Conservation (phyloP, 2,888 invertebrate species). For the Mycalesis mineus region DNA sequence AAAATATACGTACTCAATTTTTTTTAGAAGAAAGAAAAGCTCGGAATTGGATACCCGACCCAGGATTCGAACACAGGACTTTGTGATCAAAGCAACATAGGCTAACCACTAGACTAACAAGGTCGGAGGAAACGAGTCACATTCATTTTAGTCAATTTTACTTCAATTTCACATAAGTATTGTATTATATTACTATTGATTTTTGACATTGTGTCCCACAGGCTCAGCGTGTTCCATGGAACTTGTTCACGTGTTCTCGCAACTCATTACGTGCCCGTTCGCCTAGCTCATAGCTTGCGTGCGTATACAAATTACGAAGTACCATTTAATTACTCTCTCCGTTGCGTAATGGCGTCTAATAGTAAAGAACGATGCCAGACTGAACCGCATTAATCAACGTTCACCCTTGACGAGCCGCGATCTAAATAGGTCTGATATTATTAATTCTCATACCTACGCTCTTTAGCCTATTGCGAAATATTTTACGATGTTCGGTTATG, state of each 20-base stretch:
- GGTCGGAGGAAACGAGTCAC: no score
- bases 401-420: slow-evolving; percentile 30
- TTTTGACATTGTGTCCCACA: no score
- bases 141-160: no score
- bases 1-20: no score
- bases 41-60: no score
- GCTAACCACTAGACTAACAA: no score
- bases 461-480: slow-evolving; percentile 11
- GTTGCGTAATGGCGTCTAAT: slow-evolving; percentile 34
- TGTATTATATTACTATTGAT: no score
- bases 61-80: no score
- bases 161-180: no score
- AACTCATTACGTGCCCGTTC: slow-evolving; percentile 31
- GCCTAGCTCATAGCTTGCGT: slow-evolving; percentile 30
- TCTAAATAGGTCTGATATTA: slow-evolving; percentile 33
- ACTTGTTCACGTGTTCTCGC: slow-evolving; percentile 22
- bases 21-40: no score
- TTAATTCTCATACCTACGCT: slow-evolving; percentile 22
- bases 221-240: neutral
- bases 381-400: slow-evolving; percentile 58
- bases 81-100: no score
- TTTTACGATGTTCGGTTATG: neutral
- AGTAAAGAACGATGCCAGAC: slow-evolving; percentile 34
- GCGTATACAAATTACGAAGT: slow-evolving; percentile 33
- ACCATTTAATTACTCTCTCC: slow-evolving; percentile 38